Conservation (phyloP, 1,140 invertebrate species). For the Drosophila jambulina region DNA sequence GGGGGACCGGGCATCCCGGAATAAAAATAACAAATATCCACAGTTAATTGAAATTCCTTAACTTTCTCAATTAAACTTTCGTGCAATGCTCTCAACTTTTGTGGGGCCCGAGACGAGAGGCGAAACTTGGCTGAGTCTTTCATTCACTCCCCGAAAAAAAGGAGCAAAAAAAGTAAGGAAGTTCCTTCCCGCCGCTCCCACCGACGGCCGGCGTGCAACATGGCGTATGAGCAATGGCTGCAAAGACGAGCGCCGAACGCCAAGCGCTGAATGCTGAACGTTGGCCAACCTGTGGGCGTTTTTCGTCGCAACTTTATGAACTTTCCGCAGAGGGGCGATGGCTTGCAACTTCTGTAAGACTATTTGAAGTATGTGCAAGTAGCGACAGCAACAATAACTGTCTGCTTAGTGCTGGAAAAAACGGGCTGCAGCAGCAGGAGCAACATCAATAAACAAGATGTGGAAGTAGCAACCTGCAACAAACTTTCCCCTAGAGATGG, state of each 20-base stretch:
- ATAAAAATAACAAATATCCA: constrained; percentile 84
- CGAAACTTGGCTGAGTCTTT: constrained; percentile 51
- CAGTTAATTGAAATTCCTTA: constrained; percentile 85
- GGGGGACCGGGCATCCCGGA: constrained; percentile 50
- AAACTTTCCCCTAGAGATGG: constrained; percentile 47
- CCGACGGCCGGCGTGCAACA: constrained; percentile 41
- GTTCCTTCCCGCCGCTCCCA: constrained; percentile 19
- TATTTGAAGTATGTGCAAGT: constrained; percentile 79
- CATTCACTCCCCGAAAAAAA: constrained; percentile 42
- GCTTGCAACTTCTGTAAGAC: constrained; percentile 62
- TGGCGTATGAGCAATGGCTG: constrained; percentile 78
- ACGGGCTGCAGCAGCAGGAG: constrained; percentile 21
- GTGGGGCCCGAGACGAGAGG: constrained; percentile 44
- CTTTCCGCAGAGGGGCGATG: constrained; percentile 51
- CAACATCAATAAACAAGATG: constrained; percentile 50
- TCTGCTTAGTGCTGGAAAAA: constrained; percentile 57
- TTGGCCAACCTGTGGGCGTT: constrained; percentile 77
- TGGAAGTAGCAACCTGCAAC: constrained; percentile 38
- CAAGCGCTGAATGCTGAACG: constrained; percentile 45
- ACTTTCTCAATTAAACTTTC: constrained; percentile 85
- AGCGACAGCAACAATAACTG: constrained; percentile 66
- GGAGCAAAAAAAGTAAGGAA: constrained; percentile 18
- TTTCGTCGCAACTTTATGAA: constrained; percentile 80
- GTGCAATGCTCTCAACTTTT: constrained; percentile 78
- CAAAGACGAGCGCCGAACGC: constrained; percentile 51